Evolutionary conservation across 2,113 vertebrate genomes (phyloP).

Genomic region (Psittacus erithacus): DNA sequence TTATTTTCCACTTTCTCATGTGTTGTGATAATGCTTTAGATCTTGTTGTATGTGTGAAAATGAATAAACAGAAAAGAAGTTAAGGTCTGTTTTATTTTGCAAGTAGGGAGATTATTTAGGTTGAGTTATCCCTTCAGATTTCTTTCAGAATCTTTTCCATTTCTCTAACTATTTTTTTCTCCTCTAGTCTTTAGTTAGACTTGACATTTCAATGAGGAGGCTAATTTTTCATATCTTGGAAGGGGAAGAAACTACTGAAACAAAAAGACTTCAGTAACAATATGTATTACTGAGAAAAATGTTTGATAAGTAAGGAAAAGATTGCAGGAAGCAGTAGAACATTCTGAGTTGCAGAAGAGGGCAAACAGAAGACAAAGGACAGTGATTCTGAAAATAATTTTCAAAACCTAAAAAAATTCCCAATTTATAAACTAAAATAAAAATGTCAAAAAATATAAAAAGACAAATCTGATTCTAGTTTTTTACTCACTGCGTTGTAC

Average conservation of each 20-base stretch:
- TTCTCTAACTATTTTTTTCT: not conserved
- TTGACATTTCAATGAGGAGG: not conserved
- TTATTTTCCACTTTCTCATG: not conserved
- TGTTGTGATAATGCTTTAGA: not conserved
- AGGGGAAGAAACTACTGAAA: not conserved
- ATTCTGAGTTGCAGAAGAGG: not conserved
- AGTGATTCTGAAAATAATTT: not conserved
- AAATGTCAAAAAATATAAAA: not conserved
- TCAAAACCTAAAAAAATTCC: not conserved
- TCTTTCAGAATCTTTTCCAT: not conserved
- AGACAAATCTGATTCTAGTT: not conserved
- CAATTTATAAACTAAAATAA: not conserved
- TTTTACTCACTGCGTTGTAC: not conserved
- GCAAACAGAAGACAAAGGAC: not conserved
- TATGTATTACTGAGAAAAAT: not conserved
- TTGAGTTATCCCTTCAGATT: not conserved
- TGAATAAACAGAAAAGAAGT: not conserved
- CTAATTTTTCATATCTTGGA: not conserved
- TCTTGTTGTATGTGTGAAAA: not conserved
- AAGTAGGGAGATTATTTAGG: not conserved
- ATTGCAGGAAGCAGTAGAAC: not conserved
- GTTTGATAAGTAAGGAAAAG: not conserved
- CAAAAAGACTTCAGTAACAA: not conserved
- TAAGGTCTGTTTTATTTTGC: not conserved
- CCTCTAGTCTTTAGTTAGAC: not conserved